These are phyloP conservation scores for Macrobrachium rosenbergii DNA, from an alignment of 1,140 invertebrate species.

Conservation along the genomic window DNA sequence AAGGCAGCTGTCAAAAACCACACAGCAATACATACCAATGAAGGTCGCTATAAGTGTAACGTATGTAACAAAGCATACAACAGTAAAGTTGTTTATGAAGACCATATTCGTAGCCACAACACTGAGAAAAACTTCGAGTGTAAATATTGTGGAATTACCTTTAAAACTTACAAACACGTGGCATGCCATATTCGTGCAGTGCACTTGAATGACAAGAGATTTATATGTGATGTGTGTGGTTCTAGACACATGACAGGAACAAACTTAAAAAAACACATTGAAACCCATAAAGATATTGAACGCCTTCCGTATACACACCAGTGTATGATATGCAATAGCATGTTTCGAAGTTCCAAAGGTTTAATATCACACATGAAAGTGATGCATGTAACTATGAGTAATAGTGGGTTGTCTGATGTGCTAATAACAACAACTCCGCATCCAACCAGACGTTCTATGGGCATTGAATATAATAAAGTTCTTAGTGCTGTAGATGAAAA, in stretches of 20 bases:
- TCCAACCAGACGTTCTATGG: too few species aligned
- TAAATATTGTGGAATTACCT: conserved; percentile 41
- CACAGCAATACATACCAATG: conserved; percentile 45
- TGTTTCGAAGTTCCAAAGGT: conserved; percentile 31
- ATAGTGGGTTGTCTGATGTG: too few species aligned
- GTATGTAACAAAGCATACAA: conserved; percentile 41
- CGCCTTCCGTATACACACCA: conserved; percentile 8
- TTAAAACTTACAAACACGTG: conserved; percentile 54
- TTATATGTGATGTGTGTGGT: conserved; percentile 52
- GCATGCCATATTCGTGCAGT: conserved; percentile 49
- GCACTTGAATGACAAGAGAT: conserved; percentile 48
- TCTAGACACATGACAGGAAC: conserved; percentile 39
- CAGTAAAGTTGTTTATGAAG: conserved; percentile 31
- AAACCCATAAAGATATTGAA: conserved; percentile 1
- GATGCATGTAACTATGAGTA: neutral
- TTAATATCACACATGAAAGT: conserved; percentile 26
- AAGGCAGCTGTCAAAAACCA: conserved; percentile 35
- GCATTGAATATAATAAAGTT: too few species aligned
- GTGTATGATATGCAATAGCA: conserved; percentile 17
- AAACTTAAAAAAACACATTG: conserved; percentile 38
- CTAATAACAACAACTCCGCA: too few species aligned
- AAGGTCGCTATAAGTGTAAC: conserved; percentile 35
- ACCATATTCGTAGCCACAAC: conserved; percentile 31
- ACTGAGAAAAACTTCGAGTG: conserved; percentile 29
- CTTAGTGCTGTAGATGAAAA: too few species aligned